Evolutionary conservation across 2,113 vertebrate genomes (phyloP).

Genomic region (Psettodes erumei): DNA sequence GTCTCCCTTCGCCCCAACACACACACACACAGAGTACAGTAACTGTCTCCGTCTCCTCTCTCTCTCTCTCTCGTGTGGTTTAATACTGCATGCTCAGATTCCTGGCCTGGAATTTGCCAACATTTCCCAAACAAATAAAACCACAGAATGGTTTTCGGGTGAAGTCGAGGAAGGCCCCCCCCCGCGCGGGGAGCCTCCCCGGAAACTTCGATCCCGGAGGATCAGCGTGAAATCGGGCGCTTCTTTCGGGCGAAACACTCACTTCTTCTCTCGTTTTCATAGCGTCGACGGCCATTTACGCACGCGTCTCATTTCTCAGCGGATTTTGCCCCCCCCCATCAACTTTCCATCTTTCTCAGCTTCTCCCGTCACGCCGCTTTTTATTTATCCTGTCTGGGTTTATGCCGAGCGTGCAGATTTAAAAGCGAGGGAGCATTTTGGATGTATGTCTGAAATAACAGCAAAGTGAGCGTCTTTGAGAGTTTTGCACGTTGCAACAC

Average conservation of each 20-base stretch:
- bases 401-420: background rate
- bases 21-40: background rate
- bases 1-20: background rate
- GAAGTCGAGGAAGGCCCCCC: slow-evolving; percentile 51
- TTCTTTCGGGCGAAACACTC: background rate
- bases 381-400: background rate
- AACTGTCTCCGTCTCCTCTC: slow-evolving; percentile 3
- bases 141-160: slow-evolving; percentile 70
- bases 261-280: background rate
- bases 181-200: slow-evolving; percentile 28
- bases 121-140: slow-evolving; percentile 75
- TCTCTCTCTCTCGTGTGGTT: slow-evolving; percentile 36
- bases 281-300: too few relatives aligned
- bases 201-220: background rate
- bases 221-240: background rate
- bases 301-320: too few relatives aligned
- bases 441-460: background rate
- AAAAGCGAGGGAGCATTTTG: background rate
- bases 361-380: background rate
- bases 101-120: slow-evolving; percentile 63
- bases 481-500: too few relatives aligned
- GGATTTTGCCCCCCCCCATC: too few relatives aligned
- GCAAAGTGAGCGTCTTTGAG: background rate
- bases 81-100: slow-evolving; percentile 63
- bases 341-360: too few relatives aligned